These are phyloP conservation scores for Eretmochelys imbricata DNA, from an alignment of 2,113 vertebrate genomes.

Conservation along the genomic window DNA sequence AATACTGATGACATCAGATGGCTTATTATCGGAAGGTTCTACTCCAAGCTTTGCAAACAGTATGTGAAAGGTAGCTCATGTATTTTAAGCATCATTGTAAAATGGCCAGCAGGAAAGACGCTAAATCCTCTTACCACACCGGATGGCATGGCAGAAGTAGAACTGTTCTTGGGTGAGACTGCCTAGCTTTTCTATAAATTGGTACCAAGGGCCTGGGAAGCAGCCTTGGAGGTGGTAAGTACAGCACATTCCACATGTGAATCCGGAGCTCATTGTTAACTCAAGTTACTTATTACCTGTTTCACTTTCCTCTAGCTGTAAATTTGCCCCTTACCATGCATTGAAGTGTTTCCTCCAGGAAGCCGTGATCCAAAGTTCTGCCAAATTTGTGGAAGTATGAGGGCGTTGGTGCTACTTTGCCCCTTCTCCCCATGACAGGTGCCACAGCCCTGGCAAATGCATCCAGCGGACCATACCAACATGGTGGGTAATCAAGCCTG, in stretches of 20 bases:
- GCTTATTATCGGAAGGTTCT: not conserved
- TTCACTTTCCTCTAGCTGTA: not conserved
- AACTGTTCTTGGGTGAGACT: not conserved
- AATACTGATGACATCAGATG: not conserved
- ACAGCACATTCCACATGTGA: not conserved
- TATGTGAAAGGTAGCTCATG: not conserved
- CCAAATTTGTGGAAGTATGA: accelerated
- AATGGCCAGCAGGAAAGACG: not conserved
- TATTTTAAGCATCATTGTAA: not conserved
- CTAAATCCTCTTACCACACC: not conserved
- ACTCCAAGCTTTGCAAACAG: constrained; percentile 19
- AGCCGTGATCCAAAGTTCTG: not conserved
- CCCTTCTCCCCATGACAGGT: not conserved
- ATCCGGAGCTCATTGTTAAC: not conserved
- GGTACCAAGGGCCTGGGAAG: not conserved
- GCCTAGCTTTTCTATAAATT: not conserved
- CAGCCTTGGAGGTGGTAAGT: constrained; percentile 7
- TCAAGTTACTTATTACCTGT: not conserved
- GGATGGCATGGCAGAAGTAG: not conserved
- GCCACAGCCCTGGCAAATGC: not conserved
- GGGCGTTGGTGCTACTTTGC: not conserved
- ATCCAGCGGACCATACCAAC: not conserved
- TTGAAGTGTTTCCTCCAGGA: not conserved
- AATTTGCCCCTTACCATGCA: not conserved
- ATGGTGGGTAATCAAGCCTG: not conserved